These are phyloP conservation scores for Calycopis cecrops DNA, from an alignment of 1,140 invertebrate genomes.

Conservation along the genomic window DNA sequence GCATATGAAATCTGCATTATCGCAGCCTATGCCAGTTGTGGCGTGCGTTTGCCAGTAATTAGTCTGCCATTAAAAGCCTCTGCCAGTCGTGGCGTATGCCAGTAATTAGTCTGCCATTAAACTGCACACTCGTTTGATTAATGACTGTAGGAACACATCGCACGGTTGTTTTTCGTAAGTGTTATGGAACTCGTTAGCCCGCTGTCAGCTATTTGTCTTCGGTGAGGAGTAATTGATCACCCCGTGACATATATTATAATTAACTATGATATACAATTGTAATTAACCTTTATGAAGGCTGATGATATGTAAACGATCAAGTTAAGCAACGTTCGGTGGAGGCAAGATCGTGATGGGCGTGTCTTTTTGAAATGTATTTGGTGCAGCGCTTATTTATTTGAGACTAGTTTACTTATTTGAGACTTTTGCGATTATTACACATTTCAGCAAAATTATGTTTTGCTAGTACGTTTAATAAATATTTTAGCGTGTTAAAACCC, in stretches of 20 bases:
- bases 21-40: background rate
- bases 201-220: conserved; percentile 1
- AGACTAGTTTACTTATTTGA: too few relatives aligned
- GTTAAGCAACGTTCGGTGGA: too few relatives aligned
- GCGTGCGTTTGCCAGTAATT: background rate
- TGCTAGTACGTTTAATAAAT: too few relatives aligned
- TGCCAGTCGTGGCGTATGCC: conserved; percentile 30
- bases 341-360: too few relatives aligned
- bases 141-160: conserved; percentile 33
- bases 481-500: too few relatives aligned
- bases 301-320: too few relatives aligned
- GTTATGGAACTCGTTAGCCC: background rate
- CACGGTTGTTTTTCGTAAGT: conserved; percentile 1
- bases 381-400: too few relatives aligned
- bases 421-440: too few relatives aligned
- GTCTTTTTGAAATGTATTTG: too few relatives aligned
- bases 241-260: background rate
- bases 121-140: conserved; percentile 57
- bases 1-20: conserved; percentile 9
- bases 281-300: too few relatives aligned
- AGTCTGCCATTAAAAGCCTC: background rate
- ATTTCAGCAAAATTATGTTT: too few relatives aligned
- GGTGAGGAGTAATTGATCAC: background rate
- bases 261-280: too few relatives aligned
- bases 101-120: conserved; percentile 62